These are phyloP conservation scores for Drosophila neonasuta DNA, from an alignment of 2,888 invertebrate species.

Conservation along the genomic window DNA sequence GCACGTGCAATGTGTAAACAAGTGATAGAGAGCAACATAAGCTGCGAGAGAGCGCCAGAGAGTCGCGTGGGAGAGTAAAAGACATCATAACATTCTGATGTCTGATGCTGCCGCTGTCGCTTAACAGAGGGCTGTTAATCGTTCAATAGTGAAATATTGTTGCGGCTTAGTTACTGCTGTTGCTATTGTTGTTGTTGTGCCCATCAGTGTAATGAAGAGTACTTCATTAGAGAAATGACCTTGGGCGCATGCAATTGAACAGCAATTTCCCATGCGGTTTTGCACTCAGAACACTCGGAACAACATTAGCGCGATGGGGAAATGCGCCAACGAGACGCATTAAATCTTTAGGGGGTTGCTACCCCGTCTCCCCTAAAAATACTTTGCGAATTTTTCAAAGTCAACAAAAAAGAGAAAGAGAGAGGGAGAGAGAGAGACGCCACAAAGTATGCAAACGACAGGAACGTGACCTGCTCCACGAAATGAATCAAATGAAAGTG, in stretches of 20 bases:
- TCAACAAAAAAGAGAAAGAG: conserved; percentile 1
- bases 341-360: conserved; percentile 14
- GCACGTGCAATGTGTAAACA: conserved; percentile 72
- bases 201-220: conserved; percentile 46
- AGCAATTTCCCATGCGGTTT: conserved; percentile 29
- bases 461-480: conserved; percentile 37
- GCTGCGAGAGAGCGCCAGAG: conserved; percentile 15
- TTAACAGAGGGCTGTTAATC: conserved; percentile 53
- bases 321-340: conserved; percentile 23
- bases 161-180: conserved; percentile 1
- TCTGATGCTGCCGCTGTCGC: conserved; percentile 20
- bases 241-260: conserved; percentile 44
- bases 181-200: conserved; percentile 21
- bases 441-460: conserved; percentile 35
- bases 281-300: conserved; percentile 21
- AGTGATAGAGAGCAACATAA: conserved; percentile 40
- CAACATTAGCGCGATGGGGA: conserved; percentile 28
- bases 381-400: conserved; percentile 14
- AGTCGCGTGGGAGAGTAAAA: conserved; percentile 22
- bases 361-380: not conserved
- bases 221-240: conserved; percentile 46
- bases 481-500: conserved; percentile 20
- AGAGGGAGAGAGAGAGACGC: conserved; percentile 5
- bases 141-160: conserved; percentile 26
- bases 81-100: conserved; percentile 9